These are phyloP conservation scores for Hydraecia micacea DNA, from an alignment of 2,888 invertebrate species.

Conservation along the genomic window DNA sequence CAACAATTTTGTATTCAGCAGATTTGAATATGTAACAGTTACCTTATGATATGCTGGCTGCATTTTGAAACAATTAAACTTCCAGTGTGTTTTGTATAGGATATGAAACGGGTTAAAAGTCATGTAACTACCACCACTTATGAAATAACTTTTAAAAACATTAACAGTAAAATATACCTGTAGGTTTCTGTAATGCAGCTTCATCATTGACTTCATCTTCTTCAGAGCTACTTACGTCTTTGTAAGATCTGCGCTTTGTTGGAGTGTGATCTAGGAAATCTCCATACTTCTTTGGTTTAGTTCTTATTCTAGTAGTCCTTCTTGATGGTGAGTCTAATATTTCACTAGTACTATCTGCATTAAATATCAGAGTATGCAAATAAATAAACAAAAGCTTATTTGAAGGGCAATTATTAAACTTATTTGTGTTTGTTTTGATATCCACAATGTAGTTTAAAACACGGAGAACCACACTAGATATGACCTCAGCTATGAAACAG, in stretches of 20 bases:
- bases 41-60: background rate
- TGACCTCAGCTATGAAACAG: background rate
- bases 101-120: background rate
- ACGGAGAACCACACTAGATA: background rate
- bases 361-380: background rate
- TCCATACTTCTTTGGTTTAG: constrained; percentile 83
- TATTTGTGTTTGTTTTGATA: constrained; percentile 4
- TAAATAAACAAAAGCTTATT: background rate
- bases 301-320: constrained; percentile 78
- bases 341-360: constrained; percentile 52
- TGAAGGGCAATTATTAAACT: background rate
- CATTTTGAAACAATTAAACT: background rate
- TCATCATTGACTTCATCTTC: constrained; percentile 76
- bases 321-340: constrained; percentile 74
- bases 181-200: constrained; percentile 75
- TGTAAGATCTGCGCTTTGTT: constrained; percentile 69
- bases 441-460: background rate
- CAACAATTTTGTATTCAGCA: background rate
- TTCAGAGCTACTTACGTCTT: constrained; percentile 62
- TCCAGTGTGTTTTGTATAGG: background rate
- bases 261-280: constrained; percentile 79
- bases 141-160: background rate
- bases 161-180: constrained; percentile 70
- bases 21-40: background rate
- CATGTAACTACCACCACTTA: background rate